phyloP scores from a whole-genome alignment of 1,140 invertebrate species.

The Pseudoatta argentina region DNA sequence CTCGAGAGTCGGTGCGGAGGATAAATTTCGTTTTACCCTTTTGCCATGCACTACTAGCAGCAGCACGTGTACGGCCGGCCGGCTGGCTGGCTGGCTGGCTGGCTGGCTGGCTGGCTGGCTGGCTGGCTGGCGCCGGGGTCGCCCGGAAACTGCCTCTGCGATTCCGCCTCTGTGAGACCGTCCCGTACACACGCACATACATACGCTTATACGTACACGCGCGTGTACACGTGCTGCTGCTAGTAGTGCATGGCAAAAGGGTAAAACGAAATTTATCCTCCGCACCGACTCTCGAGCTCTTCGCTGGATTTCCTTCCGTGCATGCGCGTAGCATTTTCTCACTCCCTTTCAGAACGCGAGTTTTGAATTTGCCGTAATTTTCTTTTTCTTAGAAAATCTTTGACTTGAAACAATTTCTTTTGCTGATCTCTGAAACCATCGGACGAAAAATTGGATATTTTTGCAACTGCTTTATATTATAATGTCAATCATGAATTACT shows the following conservation, averaged over 20 bases:
- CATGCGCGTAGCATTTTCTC: constrained; percentile 38
- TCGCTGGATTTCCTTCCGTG: constrained; percentile 53
- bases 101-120: constrained; percentile 2
- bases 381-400: not conserved
- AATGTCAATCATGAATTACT: not conserved
- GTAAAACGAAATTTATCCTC: constrained; percentile 60
- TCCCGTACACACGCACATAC: constrained; percentile 28
- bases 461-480: not conserved
- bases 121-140: constrained; percentile 69
- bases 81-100: no score
- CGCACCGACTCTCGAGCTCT: constrained; percentile 23
- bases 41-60: constrained; percentile 33
- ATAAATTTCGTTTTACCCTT: constrained; percentile 62
- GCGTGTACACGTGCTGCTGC: constrained; percentile 39
- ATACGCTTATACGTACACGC: constrained; percentile 31
- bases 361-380: not conserved
- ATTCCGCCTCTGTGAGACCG: constrained; percentile 64
- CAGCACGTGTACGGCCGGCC: constrained; percentile 46
- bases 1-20: constrained; percentile 23
- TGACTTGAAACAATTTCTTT: not conserved
- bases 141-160: constrained; percentile 74
- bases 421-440: not conserved
- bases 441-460: not conserved
- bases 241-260: constrained; percentile 38
- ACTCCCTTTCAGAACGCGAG: constrained; percentile 1